Evolutionary conservation across 2,888 invertebrate genomes (phyloP), one percentile per base, ranked within the genome.

Genomic region (Parthenolecanium corni): DNA sequence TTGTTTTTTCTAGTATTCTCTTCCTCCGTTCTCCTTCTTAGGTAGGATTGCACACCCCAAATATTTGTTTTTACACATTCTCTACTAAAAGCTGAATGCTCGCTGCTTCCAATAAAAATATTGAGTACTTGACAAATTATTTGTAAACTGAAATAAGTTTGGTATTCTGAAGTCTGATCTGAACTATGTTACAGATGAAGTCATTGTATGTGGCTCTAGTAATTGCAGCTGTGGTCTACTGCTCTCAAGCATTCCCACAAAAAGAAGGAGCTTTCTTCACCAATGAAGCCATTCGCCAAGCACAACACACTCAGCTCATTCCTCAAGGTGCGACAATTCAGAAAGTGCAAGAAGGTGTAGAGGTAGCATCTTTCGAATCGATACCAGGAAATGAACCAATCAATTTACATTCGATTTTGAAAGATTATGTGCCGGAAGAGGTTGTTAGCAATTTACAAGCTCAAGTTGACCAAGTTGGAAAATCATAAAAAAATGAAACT

Each of bases 301-400:
- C 89, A 0, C 89, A 89, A 75, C 86, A 83, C 75, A 89, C 89
- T 3, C 83, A 82, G 71, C 79, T 90, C 66, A 89, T 89, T 69
- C 90, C 90, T 16, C 85, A 85, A 73, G 88, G 89, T 73, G 89
- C 89, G 40, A 82, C 85, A 72, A 90, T 90, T 67, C 89, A 89
- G 75, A 88, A 87, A 74, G 86, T 69, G 1, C 70, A 70, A 76
- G 88, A 89, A 75, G 89, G 89, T 64, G 86, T 89, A 67, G 88
- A 89, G 75, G 75, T 89, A 70, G 88, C 86, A 3, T 89, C 89
- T 4, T 88, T 87, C 74, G 89, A 89, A 75, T 84, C 85, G 67
- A 89, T 90, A 70, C 89, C 89, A 70, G 87, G 84, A 66, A 83
- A 87, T 76, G 88, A 89, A 75, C 81, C 82, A 71, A 85, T 90